Conservation (phyloP, 2,113 vertebrate species). For the Camelus bactrianus region DNA sequence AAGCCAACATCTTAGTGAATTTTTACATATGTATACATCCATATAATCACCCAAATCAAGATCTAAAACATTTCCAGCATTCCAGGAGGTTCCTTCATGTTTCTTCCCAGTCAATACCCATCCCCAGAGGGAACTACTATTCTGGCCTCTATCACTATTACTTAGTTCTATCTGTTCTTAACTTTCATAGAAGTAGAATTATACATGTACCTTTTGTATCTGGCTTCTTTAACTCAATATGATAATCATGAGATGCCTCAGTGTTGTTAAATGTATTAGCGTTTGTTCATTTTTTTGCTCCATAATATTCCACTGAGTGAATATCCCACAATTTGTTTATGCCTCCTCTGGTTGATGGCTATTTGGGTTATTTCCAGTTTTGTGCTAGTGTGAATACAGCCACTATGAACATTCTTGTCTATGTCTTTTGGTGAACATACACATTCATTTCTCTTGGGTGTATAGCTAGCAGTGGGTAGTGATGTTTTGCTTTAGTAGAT, state of each 20-base stretch:
- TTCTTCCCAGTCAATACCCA: neutral
- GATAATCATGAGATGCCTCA: neutral
- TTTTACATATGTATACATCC: neutral
- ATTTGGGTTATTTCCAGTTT: neutral
- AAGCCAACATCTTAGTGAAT: neutral
- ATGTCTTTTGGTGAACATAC: neutral
- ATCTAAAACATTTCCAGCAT: neutral
- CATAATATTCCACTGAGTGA: neutral
- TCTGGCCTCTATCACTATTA: neutral
- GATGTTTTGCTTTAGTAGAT: neutral
- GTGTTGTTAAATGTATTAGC: neutral
- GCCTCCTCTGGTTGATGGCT: neutral
- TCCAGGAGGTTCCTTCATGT: neutral
- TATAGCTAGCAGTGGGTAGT: neutral
- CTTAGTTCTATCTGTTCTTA: slow-evolving; percentile 27
- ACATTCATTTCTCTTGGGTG: neutral
- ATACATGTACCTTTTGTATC: neutral
- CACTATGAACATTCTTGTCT: neutral
- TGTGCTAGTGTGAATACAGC: neutral
- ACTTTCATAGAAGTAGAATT: neutral
- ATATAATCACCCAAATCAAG: neutral
- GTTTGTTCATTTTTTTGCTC: neutral
- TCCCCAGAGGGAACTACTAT: neutral
- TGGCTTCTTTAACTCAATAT: neutral
- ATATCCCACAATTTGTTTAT: neutral